A percentile compares a stretch with the other conserved stretches of the same genome.
Evolutionary conservation across 2,888 invertebrate genomes (phyloP).

Genomic region (Melanchra persicariae): DNA sequence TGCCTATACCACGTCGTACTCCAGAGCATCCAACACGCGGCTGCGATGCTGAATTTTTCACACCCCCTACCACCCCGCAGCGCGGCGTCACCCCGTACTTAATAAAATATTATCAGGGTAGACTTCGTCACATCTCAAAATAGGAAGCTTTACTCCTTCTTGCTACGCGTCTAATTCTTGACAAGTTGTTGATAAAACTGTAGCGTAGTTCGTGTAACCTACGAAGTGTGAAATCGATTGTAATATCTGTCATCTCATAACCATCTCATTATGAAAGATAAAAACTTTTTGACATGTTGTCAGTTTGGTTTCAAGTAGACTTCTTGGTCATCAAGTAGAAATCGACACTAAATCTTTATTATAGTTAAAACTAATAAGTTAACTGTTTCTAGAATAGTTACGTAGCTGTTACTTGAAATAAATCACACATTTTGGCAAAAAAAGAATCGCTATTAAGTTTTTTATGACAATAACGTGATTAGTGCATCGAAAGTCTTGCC

Average conservation of each 20-base stretch:
- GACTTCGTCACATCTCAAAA: conserved; percentile 86
- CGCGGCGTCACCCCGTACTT: conserved; percentile 73
- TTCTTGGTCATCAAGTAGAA: conserved; percentile 19
- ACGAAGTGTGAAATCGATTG: too few species aligned
- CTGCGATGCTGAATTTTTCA: conserved; percentile 83
- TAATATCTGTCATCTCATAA: too few species aligned
- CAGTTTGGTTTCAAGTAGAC: too few species aligned
- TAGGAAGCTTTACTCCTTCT: conserved; percentile 66
- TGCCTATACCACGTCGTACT: conserved; percentile 74
- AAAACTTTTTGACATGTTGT: too few species aligned
- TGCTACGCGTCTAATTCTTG: conserved; percentile 33
- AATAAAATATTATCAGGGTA: conserved; percentile 84
- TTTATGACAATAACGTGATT: conserved; percentile 21
- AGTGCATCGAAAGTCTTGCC: conserved; percentile 42
- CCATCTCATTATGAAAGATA: too few species aligned
- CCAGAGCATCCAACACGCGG: conserved; percentile 72
- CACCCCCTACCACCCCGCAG: conserved; percentile 71
- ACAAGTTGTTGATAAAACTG: conserved; percentile 23
- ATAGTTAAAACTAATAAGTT: background rate
- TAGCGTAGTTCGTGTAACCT: too few species aligned
- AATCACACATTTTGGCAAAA: conserved; percentile 11
- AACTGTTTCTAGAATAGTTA: conserved; percentile 15
- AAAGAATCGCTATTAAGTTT: conserved; percentile 13
- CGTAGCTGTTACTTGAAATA: conserved; percentile 18
- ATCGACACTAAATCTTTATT: conserved; percentile 3